A percentile compares a stretch with the other conserved stretches of the same genome.
Conservation (phyloP, 92 coral and sea anemone genomes). For the Metridium senile region DNA sequence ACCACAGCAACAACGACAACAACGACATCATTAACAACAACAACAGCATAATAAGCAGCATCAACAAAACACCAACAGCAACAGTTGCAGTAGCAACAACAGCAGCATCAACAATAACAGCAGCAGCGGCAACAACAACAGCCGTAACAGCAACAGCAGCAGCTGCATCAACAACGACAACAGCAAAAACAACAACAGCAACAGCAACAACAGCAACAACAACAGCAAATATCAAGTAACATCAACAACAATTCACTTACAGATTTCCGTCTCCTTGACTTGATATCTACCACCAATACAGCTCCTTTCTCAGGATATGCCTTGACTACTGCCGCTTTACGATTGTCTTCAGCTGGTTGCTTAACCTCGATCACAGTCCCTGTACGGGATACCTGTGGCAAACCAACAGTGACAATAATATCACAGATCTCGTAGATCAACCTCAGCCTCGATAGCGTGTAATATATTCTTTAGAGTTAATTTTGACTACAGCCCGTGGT, state of each 20-base stretch:
- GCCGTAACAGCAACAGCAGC: background rate
- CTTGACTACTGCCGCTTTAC: conserved; percentile 82
- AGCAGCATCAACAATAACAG: background rate
- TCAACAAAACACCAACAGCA: too few relatives aligned
- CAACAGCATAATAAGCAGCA: background rate
- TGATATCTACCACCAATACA: conserved; percentile 83
- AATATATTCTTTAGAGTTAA: too few relatives aligned
- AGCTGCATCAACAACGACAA: background rate
- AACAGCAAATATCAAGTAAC: too few relatives aligned
- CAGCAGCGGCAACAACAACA: too few relatives aligned
- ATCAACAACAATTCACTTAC: conserved; percentile 48
- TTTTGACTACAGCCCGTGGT: background rate
- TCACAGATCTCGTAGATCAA: background rate
- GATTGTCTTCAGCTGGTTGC: conserved; percentile 77
- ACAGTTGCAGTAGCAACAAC: background rate
- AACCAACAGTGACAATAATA: background rate
- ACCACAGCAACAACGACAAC: background rate
- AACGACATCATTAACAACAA: background rate
- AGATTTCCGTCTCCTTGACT: conserved; percentile 82
- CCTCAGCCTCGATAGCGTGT: too few relatives aligned
- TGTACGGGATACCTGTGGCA: conserved; percentile 82
- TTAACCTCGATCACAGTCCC: conserved; percentile 88
- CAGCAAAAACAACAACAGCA: background rate
- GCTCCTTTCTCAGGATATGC: conserved; percentile 81
- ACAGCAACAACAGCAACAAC: background rate